A percentile compares a stretch with the other conserved stretches of the same genome.
These are phyloP conservation scores for Pseudois nayaur DNA, from an alignment of 2,113 vertebrate species.

Conservation along the genomic window DNA sequence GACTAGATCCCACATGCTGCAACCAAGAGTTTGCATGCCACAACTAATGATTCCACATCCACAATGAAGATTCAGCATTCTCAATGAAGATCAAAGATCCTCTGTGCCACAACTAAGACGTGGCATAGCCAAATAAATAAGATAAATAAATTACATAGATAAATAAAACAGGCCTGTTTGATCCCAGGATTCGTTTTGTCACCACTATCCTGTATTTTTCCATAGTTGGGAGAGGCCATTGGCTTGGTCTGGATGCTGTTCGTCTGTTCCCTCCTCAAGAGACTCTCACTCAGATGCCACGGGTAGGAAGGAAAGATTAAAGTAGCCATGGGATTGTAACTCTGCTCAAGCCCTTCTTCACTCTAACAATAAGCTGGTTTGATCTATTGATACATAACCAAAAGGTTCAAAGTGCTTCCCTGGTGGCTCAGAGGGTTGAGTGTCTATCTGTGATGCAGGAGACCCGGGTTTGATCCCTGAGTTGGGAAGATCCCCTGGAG, in stretches of 20 bases:
- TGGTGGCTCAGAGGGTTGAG: neutral
- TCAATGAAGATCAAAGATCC: neutral
- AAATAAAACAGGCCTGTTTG: neutral
- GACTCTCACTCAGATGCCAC: neutral
- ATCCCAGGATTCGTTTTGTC: neutral
- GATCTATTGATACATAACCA: neutral
- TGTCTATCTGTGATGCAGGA: neutral
- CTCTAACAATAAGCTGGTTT: neutral
- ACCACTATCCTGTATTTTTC: fast-evolving
- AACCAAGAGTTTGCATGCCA: neutral
- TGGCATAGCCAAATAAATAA: neutral
- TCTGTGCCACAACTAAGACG: neutral
- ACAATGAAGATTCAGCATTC: neutral
- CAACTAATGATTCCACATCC: neutral
- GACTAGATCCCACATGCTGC: neutral
- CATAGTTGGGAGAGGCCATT: fast-evolving
- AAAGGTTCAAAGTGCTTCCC: neutral
- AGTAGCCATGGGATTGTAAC: neutral
- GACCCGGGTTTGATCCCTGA: neutral
- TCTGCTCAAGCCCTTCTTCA: neutral
- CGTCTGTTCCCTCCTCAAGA: neutral
- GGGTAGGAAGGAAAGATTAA: neutral
- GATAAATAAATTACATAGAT: neutral
- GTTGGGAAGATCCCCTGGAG: neutral
- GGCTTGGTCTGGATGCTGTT: neutral